Conservation (phyloP, 2,888 invertebrate genomes). For the Acleris cristana region DNA sequence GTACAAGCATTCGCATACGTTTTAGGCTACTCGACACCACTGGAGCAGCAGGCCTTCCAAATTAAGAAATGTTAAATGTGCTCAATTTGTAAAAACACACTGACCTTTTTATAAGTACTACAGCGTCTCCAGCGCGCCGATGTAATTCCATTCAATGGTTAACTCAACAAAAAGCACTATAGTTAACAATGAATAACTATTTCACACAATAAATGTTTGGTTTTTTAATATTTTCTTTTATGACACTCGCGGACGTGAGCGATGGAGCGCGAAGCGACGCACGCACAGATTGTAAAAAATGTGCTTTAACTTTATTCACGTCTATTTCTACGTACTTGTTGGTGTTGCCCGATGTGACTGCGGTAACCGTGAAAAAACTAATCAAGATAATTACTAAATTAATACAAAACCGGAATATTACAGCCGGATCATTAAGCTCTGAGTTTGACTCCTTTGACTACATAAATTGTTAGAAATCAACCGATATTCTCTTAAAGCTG, state of each 20-base stretch:
- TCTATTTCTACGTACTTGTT: constrained; percentile 30
- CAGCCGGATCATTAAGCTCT: too few relatives aligned
- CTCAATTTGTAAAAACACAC: constrained; percentile 53
- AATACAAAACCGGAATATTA: too few relatives aligned
- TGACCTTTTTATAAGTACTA: constrained; percentile 66
- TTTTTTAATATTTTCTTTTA: constrained; percentile 67
- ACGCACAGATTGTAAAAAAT: constrained; percentile 43
- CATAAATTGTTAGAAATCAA: too few relatives aligned
- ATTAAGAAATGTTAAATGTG: constrained; percentile 72
- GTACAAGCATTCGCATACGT: constrained; percentile 44
- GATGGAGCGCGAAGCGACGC: constrained; percentile 48
- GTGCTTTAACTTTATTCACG: not conserved
- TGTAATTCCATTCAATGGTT: constrained; percentile 62
- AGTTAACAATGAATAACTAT: constrained; percentile 64
- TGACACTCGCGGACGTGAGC: constrained; percentile 65
- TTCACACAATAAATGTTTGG: constrained; percentile 70
- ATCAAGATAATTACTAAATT: too few relatives aligned
- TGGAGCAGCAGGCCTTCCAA: constrained; percentile 68
- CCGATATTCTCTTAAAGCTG: too few relatives aligned
- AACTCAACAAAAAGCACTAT: constrained; percentile 62
- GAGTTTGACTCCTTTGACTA: too few relatives aligned
- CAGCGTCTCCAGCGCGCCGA: constrained; percentile 50
- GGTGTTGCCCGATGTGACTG: constrained; percentile 24
- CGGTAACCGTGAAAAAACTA: too few relatives aligned
- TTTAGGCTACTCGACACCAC: constrained; percentile 66